Conservation (phyloP, 2,113 vertebrate species). For the Naja naja region DNA sequence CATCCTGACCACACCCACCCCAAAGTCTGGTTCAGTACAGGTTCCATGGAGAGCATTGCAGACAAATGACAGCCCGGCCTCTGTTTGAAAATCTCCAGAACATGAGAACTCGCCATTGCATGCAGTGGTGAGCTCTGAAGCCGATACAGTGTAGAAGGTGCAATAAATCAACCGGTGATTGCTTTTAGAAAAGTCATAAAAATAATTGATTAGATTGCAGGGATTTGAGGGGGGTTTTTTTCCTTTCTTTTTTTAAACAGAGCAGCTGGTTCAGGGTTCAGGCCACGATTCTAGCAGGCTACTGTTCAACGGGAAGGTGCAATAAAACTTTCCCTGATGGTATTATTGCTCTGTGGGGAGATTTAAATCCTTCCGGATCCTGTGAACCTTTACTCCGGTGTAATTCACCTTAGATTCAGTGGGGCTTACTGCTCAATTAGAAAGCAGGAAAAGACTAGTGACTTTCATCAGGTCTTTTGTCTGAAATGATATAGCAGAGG, state of each 20-base stretch:
- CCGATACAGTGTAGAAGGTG: neutral
- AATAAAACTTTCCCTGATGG: neutral
- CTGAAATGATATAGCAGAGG: neutral
- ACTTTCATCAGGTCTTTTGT: neutral
- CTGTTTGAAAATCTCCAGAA: neutral
- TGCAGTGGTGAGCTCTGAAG: neutral
- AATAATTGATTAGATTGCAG: neutral
- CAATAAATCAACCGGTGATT: constrained; percentile 5
- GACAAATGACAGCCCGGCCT: neutral
- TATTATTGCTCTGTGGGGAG: neutral
- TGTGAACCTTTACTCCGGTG: neutral
- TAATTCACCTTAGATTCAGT: neutral
- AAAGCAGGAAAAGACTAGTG: too few species aligned
- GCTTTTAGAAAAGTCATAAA: neutral
- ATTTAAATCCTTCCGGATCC: neutral
- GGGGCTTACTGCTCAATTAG: neutral
- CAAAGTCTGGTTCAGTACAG: too few species aligned
- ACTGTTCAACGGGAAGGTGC: neutral
- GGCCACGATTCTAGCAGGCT: neutral
- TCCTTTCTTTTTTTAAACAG: neutral
- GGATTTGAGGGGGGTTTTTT: neutral
- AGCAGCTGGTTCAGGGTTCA: neutral
- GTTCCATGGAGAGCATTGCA: neutral
- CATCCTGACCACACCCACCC: too few species aligned
- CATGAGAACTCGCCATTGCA: neutral